Percentiles rank a stretch among this genome's conserved stretches.
These are phyloP conservation scores for Sphaerophoria rueppellii DNA, from an alignment of 2,888 invertebrate species.

Conservation along the genomic window DNA sequence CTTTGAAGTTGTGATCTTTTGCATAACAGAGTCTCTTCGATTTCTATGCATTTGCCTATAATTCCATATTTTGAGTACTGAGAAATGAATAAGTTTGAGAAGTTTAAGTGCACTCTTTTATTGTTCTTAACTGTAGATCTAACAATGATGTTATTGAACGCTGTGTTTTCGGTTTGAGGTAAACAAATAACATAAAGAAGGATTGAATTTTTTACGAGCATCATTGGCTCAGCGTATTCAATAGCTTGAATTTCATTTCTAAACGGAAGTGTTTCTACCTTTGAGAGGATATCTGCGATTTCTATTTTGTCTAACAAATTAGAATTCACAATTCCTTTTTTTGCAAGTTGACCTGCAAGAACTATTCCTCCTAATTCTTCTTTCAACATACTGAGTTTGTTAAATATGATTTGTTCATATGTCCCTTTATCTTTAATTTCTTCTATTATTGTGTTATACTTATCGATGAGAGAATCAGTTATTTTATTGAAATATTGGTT, in stretches of 20 bases:
- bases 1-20: not conserved
- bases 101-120: slow-evolving; percentile 50
- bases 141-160: slow-evolving; percentile 62
- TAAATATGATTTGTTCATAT: slow-evolving; percentile 17
- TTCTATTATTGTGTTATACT: not conserved
- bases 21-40: not conserved
- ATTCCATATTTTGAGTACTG: not conserved
- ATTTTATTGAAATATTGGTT: not conserved
- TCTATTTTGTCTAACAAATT: slow-evolving; percentile 56
- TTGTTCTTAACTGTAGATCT: slow-evolving; percentile 55
- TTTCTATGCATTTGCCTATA: not conserved
- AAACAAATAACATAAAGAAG: slow-evolving; percentile 64
- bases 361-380: slow-evolving; percentile 40
- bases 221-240: no score
- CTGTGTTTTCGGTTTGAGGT: slow-evolving; percentile 56
- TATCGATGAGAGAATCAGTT: not conserved
- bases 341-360: slow-evolving; percentile 37
- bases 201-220: slow-evolving; percentile 34
- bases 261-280: no score
- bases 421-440: not conserved
- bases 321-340: slow-evolving; percentile 68
- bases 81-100: slow-evolving; percentile 54
- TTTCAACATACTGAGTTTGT: slow-evolving; percentile 14
- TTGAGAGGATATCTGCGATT: no score
- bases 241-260: no score